Evolutionary conservation across 92 coral and sea anemone genomes (phyloP).

Genomic region (Meandrina meandrites): DNA sequence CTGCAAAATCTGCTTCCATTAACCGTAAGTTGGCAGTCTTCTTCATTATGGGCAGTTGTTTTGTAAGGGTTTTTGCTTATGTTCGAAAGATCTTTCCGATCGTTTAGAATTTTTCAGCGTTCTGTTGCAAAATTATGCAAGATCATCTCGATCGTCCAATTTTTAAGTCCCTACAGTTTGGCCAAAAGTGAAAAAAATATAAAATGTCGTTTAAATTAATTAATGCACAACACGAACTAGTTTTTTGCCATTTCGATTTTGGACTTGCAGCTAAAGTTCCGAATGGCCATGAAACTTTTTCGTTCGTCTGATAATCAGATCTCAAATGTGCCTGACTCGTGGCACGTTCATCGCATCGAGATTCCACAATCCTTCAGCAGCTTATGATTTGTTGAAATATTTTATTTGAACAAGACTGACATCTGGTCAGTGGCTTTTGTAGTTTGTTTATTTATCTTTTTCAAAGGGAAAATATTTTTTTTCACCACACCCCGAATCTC

Average conservation of each 20-base stretch:
- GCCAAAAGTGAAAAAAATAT: neutral
- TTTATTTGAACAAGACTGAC: conserved; percentile 4
- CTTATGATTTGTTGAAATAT: neutral
- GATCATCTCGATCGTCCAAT: too few relatives aligned
- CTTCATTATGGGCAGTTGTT: neutral
- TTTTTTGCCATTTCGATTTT: neutral
- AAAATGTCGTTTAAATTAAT: neutral
- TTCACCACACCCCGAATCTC: conserved; percentile 14
- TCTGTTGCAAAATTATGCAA: neutral
- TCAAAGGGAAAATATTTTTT: neutral
- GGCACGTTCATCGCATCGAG: neutral
- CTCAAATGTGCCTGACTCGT: conserved; percentile 1
- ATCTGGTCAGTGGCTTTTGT: neutral
- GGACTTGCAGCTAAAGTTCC: neutral
- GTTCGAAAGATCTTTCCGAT: neutral
- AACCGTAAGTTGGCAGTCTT: conserved; percentile 24
- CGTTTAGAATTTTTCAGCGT: neutral
- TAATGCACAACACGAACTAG: neutral
- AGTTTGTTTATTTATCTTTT: neutral
- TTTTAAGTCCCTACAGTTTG: too few relatives aligned
- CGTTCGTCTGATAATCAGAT: neutral
- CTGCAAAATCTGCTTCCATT: neutral
- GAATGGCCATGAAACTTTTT: neutral
- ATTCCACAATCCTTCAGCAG: neutral
- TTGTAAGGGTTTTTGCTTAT: neutral